Base-by-base conservation (phyloP, 2,797 vertebrate genomes). In the Phrynocephalus forsythii region DNA sequence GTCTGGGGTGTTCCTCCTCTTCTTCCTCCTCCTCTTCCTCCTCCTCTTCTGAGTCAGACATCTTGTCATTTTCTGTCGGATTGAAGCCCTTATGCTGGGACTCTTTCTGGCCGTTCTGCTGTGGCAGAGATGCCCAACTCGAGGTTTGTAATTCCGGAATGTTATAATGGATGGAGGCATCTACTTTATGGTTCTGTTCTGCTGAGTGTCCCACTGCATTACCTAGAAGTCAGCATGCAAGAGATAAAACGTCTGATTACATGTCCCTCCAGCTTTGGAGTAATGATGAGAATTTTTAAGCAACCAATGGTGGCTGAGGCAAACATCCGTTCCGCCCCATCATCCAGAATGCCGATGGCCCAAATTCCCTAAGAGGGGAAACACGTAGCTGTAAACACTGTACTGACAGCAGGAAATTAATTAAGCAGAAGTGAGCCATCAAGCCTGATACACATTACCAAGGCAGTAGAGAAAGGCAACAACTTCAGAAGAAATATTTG, bases 101-200 rank as follows among this genome's bases (percentile, higher is more conserved):
- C 85, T 95, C 95, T 87, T 92, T 94, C 56, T 93, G 95, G 79
- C 98, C 97, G 0, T 98, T 98, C 92, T 97, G 94, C 10, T 96
- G 96, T 38, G 95, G 83, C 22, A 79, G 84, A 0, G 91, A 87
- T n/a, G 93, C 89, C 82, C 96, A 95, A n/a, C 96, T 95, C 33
- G 97, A 92, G 7, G 97, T 96, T 96, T 99, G 98, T 85, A 99
- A 97, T 97, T 99, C 98, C 0, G 99, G 98, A 97, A 99, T 98
- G 98, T 99, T 99, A 97, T 99, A 99, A 96, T 98, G 99, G 94
- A 99, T 97, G 1, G 98, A 98, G 0, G 98, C 93, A 83, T 99
- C 98, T 1, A 98, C 96, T 48, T 97, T 97, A 95, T 99, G 98
- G 91, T 98, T 98, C 83, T 98, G 97, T 91, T 98, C 98, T 0